Evolutionary conservation across 2,888 invertebrate species (phyloP).

Genomic region (Tanytarsus gracilentus): DNA sequence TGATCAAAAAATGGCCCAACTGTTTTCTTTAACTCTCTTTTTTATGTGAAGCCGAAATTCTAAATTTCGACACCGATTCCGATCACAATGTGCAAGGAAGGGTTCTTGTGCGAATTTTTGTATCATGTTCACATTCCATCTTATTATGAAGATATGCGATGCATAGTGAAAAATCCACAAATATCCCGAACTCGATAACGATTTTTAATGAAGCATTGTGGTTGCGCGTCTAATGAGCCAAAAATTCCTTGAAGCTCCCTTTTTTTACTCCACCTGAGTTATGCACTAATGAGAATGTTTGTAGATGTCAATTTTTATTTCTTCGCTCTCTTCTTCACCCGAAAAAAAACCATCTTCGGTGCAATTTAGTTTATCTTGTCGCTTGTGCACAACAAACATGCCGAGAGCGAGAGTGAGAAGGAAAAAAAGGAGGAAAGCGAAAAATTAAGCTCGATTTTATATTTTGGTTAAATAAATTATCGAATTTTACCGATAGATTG

Average conservation of each 20-base stretch:
- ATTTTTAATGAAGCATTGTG: constrained; percentile 25
- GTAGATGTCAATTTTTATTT: constrained; percentile 19
- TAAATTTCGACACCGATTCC: too few species aligned
- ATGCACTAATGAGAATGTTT: constrained; percentile 27
- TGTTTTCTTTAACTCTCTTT: background rate
- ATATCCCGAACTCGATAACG: constrained; percentile 12
- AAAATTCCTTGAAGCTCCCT: too few species aligned
- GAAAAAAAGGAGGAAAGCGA: too few species aligned
- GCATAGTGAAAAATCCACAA: background rate
- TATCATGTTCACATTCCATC: too few species aligned
- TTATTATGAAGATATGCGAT: too few species aligned
- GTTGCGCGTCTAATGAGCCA: constrained; percentile 23
- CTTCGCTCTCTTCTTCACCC: background rate
- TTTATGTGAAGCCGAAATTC: too few species aligned
- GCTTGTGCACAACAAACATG: too few species aligned
- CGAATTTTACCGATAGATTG: constrained; percentile 1
- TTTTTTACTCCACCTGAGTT: constrained; percentile 13
- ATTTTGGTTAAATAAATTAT: too few species aligned
- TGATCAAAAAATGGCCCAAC: constrained; percentile 23
- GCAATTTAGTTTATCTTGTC: too few species aligned
- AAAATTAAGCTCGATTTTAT: too few species aligned
- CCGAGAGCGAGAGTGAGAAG: too few species aligned
- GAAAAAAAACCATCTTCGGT: background rate
- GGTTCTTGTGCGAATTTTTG: too few species aligned
- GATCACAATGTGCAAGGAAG: background rate